Conservation (phyloP, 2,797 vertebrate species). For the Crax fasciolata region DNA sequence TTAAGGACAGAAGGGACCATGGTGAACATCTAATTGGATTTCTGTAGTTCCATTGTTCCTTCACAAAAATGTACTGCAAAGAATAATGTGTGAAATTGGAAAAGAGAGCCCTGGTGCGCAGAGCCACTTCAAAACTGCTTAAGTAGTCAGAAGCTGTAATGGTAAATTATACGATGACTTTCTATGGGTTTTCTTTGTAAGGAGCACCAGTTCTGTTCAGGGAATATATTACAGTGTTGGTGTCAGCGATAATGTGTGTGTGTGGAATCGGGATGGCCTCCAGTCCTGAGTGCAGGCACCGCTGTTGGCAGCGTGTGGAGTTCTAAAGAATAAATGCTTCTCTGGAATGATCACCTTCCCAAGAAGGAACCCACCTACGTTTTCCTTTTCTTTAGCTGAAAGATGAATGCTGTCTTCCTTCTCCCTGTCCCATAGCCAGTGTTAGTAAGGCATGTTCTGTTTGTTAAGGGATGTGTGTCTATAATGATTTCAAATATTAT, state of each 20-base stretch:
- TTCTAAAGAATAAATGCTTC: neutral
- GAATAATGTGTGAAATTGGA: constrained; percentile 48
- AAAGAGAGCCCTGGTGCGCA: constrained; percentile 58
- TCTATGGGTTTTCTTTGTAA: constrained; percentile 33
- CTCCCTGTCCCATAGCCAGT: neutral
- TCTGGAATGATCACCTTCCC: neutral
- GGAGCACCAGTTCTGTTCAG: neutral
- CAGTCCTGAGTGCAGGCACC: neutral
- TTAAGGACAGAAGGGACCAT: constrained; percentile 3
- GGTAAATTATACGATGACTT: constrained; percentile 37
- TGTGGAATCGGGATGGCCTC: neutral
- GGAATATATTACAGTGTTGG: neutral
- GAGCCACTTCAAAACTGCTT: constrained; percentile 27
- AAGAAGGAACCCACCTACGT: neutral
- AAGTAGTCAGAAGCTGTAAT: constrained; percentile 41
- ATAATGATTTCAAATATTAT: neutral
- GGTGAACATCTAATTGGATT: constrained; percentile 43
- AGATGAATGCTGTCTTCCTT: neutral
- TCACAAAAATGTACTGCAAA: constrained; percentile 40
- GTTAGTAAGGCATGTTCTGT: neutral
- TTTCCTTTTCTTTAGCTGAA: neutral
- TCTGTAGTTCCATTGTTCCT: constrained; percentile 43
- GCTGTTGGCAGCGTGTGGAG: neutral
- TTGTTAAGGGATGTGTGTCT: neutral
- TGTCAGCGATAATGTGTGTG: neutral